A percentile compares a stretch with the other conserved stretches of the same genome.
phyloP scores from a whole-genome alignment of 2,797 vertebrate species.

The Pteronotus mesoamericanus region DNA sequence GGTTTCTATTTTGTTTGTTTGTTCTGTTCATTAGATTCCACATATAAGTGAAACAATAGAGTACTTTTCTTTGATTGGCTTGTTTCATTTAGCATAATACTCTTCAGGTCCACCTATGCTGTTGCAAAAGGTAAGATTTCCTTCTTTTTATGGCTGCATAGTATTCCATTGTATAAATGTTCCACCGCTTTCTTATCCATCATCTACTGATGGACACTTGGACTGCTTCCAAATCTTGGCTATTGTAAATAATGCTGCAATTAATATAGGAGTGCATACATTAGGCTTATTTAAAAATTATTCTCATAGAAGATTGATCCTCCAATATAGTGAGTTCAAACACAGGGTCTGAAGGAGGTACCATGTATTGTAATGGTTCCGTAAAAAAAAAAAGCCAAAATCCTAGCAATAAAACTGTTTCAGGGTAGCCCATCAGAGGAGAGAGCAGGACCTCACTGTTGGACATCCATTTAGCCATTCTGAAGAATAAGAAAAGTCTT shows the following conservation, averaged over 20 bases:
- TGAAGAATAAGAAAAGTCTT: neutral
- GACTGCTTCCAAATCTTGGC: neutral
- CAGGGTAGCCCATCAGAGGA: rapidly evolving
- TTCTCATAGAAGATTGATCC: neutral
- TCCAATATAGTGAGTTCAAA: neutral
- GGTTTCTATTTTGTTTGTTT: neutral
- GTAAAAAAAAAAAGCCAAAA: neutral
- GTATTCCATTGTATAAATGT: neutral
- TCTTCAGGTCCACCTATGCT: neutral
- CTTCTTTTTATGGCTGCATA: neutral
- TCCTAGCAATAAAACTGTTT: neutral
- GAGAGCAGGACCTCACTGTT: neutral
- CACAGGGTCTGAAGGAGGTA: neutral
- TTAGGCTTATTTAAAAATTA: neutral
- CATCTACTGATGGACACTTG: neutral
- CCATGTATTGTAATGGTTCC: neutral
- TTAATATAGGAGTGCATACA: neutral
- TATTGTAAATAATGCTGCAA: neutral
- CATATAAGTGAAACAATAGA: neutral
- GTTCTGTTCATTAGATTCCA: neutral
- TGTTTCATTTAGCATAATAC: neutral
- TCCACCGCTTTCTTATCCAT: neutral
- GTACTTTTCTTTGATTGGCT: neutral
- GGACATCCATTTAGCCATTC: neutral
- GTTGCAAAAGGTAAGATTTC: neutral